Base-by-base conservation (phyloP, 2,113 vertebrate species). In the Scomber japonicus region DNA sequence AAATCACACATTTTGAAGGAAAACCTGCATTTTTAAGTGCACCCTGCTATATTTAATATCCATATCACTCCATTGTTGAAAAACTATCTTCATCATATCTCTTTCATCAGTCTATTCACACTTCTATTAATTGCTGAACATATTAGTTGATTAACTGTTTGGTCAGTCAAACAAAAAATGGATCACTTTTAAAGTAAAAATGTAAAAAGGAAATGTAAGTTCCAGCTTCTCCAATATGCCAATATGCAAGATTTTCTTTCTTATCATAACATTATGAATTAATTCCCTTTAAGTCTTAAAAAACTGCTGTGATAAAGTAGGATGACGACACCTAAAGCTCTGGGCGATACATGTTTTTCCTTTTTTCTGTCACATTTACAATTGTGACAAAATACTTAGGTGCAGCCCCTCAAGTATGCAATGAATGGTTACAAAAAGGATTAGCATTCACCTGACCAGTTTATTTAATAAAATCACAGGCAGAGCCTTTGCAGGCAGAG, bases 401-500 rank as follows among this genome's bases (percentile, higher is more conserved):
- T 31, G 8, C 5, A 53, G 40, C 40, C 11, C 21, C 27, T 19
- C 46, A 65, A 30, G 2, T 3, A n/a, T 40, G 35, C 35, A 45
- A 27, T 27, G 24, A 27, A 27, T 27, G 24, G 24, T 27, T 27
- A 27, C 24, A 27, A 27, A 27, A 27, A 19, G 8, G 14, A 53
- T 68, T 35, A 62, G 50, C 17, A 61, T 11, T 50, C 19, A 46
- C 19, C 40, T 62, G 16, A 75, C 15, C 17, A 30, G 5, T 68
- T 65, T 21, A 24, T 64, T 54, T 14, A 59, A 65, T 50, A 56
- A 64, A 35, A 54, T 31, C 31, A 69, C 45, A 75, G 45, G 13
- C 5, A 63, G 64, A 69, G 45, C 31, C n/a, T 72, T 55, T 63
- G 24, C 54, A 45, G 16, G 21, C 56, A 51, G 61, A 74, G 63